Base-by-base conservation (phyloP, 2,113 vertebrate species). In the Rhinolophus sinicus region DNA sequence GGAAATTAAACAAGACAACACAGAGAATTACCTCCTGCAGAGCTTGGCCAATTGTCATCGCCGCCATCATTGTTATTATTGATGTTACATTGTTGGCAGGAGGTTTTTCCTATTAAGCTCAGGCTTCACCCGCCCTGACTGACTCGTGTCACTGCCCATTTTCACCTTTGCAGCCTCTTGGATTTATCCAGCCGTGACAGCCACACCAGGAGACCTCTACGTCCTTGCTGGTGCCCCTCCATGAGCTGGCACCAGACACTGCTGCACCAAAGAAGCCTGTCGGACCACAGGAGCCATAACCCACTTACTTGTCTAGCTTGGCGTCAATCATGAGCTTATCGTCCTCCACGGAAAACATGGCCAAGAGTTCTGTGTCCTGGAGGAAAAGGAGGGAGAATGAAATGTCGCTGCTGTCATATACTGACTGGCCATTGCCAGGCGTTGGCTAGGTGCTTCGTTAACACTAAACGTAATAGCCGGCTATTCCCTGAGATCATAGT, bases 301-400 rank as follows among this genome's bases (percentile, higher is more conserved):
- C 18, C 83, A 8, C 97, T 93, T 98, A 98, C 98, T 98, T 97
- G 85, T 98, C 98, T 62, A 98, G 95, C 18, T 93, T 97, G 89
- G 96, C 13, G 0, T 85, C 6, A 0, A 98, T 98, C 98, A 98
- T 98, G 88, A 99, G 97, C 11, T 98, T 98, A 50, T 98, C 97
- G 2, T 73, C 96, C 52, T 97, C 33, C 3, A 98, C 98, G 0
- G 98, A 97, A 67, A 98, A 98, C 2, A 24, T 93, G 70, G 98
- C 98, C 95, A 98, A 18, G 77, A 98, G 92, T 2, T 96, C 97
- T 0, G 96, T 15, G 8, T 98, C 94, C 98, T 98, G 65, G 0
- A n/a, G 65, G 93, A 44, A 47, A 94, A 35, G 22, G 83, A 7
- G 56, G 30, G 70, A 92, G 44, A 60, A 28, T 1, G 22, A n/a